Percentiles rank a stretch among this genome's conserved stretches.
These are phyloP conservation scores for Panthera uncia DNA, from an alignment of 2,113 vertebrate genomes.

Conservation along the genomic window DNA sequence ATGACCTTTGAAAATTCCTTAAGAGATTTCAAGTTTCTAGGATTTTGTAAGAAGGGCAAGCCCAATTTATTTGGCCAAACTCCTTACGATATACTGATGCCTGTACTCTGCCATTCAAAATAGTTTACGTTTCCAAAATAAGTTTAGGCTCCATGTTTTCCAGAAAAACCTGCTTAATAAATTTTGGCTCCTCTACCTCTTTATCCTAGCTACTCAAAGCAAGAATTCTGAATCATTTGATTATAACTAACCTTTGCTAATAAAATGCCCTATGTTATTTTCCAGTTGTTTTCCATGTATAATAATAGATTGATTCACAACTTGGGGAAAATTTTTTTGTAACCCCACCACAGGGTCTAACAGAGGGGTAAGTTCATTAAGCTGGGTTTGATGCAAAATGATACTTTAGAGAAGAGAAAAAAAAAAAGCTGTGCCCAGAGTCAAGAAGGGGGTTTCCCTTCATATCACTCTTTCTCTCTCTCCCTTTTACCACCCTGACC, in stretches of 20 bases:
- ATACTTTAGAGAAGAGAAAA: background rate
- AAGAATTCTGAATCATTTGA: slow-evolving; percentile 26
- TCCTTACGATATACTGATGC: background rate
- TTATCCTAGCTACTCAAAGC: background rate
- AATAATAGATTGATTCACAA: background rate
- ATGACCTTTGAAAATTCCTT: background rate
- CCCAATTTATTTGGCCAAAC: background rate
- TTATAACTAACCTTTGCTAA: background rate
- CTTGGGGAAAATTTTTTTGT: background rate
- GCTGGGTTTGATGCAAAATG: slow-evolving; percentile 37
- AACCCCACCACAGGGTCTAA: background rate
- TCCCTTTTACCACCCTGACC: slow-evolving; percentile 33
- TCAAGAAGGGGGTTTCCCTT: slow-evolving; percentile 60
- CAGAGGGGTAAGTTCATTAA: background rate
- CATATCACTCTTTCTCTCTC: background rate
- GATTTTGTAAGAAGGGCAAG: background rate
- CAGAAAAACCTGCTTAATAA: background rate
- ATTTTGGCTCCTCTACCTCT: background rate
- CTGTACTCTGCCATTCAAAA: background rate
- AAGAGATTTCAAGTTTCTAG: background rate
- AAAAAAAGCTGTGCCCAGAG: background rate
- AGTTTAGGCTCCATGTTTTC: background rate
- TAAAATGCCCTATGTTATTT: background rate
- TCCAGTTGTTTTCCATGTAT: background rate
- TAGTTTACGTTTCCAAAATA: slow-evolving; percentile 20